These are phyloP conservation scores for Illadopsis cleaveri DNA, from an alignment of 2,113 vertebrate species.

Conservation along the genomic window DNA sequence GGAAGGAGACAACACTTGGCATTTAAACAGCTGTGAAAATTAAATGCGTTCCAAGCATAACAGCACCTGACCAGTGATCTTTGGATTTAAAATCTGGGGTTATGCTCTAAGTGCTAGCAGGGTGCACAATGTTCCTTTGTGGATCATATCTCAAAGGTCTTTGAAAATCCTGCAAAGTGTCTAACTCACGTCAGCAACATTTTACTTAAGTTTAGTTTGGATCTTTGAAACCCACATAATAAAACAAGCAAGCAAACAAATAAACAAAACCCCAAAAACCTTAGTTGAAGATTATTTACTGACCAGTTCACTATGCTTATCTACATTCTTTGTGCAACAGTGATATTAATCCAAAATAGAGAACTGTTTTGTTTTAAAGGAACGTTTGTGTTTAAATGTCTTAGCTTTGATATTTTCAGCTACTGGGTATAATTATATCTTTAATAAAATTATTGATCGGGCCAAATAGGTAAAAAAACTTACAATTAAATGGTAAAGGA, in stretches of 20 bases:
- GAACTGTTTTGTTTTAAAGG: neutral
- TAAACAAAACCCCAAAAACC: neutral
- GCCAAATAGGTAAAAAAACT: neutral
- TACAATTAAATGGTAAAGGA: neutral
- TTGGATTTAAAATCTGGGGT: neutral
- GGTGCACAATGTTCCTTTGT: neutral
- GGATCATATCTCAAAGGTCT: neutral
- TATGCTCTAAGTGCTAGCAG: neutral
- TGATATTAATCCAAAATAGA: neutral
- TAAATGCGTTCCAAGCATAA: neutral
- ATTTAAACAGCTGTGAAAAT: neutral
- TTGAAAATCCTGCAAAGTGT: neutral
- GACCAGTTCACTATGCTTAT: neutral
- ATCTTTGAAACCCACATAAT: neutral
- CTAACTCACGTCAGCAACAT: neutral
- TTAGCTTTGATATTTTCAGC: neutral
- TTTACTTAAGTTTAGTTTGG: neutral
- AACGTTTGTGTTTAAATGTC: neutral
- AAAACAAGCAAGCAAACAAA: neutral
- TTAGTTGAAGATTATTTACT: neutral
- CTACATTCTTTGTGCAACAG: neutral
- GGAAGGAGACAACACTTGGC: neutral
- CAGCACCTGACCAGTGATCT: neutral
- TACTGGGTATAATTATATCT: neutral
- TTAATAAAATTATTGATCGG: neutral